phyloP scores from a whole-genome alignment of 2,888 invertebrate genomes.

The Dinocampus coccinellae region DNA sequence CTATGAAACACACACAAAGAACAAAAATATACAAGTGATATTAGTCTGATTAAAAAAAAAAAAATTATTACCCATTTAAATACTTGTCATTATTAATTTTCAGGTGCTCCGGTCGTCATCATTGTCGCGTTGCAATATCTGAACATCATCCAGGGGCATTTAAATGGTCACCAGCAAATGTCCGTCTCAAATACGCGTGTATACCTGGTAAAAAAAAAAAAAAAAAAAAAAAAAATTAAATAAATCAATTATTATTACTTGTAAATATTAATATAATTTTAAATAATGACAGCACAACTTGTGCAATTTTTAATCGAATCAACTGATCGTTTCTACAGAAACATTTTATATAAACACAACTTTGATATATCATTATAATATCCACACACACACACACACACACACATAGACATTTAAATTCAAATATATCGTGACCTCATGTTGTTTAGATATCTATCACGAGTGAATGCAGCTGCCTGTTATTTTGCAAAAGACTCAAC shows the following conservation, averaged over 20 bases:
- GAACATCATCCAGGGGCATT: conserved; percentile 77
- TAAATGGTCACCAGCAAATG: conserved; percentile 77
- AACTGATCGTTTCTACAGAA: not conserved
- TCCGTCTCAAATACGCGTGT: conserved; percentile 81
- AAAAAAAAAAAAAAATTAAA: not conserved
- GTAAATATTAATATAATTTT: too few species aligned
- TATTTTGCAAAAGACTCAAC: not conserved
- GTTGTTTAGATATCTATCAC: not conserved
- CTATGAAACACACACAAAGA: not conserved
- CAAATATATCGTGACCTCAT: not conserved
- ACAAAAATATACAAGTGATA: too few species aligned
- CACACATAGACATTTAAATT: too few species aligned
- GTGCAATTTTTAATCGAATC: not conserved
- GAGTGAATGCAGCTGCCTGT: not conserved
- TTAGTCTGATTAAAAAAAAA: not conserved
- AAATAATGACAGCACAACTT: too few species aligned
- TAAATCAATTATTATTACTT: conserved; percentile 4
- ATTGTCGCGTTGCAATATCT: conserved; percentile 78
- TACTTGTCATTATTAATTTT: conserved; percentile 47
- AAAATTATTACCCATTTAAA: not conserved
- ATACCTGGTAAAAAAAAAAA: conserved; percentile 75
- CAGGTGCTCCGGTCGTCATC: conserved; percentile 83
- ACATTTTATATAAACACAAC: too few species aligned
- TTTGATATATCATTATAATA: too few species aligned
- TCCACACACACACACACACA: too few species aligned